These are phyloP conservation scores for Chamaetylas fuelleborni DNA, from an alignment of 2,113 vertebrate species.

Conservation along the genomic window DNA sequence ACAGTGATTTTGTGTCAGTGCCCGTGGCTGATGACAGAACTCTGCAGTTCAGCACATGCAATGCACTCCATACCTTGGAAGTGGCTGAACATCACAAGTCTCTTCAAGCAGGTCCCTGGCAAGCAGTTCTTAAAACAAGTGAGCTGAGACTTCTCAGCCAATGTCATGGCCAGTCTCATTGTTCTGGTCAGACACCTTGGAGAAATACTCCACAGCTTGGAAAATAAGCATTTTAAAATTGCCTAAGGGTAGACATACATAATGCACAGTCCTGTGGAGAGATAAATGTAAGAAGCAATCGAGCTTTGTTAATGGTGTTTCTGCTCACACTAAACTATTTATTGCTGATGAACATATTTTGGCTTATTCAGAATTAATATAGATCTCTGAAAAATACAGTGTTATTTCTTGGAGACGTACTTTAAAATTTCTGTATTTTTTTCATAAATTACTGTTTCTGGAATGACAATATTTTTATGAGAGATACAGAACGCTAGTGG, in stretches of 20 bases:
- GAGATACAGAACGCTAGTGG: background rate
- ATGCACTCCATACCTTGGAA: background rate
- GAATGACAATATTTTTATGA: background rate
- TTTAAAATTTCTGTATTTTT: background rate
- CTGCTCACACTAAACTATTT: background rate
- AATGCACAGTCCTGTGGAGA: background rate
- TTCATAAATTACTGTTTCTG: background rate
- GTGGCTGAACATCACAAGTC: background rate
- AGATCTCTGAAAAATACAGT: background rate
- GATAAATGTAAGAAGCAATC: background rate
- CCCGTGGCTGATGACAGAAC: conserved; percentile 21
- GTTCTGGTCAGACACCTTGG: background rate
- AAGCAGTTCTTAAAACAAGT: background rate
- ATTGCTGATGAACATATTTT: background rate
- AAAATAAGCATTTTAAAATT: background rate
- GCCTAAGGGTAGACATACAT: background rate
- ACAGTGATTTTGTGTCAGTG: conserved; percentile 12
- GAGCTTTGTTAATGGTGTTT: background rate
- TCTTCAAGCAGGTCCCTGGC: background rate
- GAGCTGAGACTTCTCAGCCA: background rate
- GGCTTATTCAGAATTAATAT: background rate
- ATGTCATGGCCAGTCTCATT: background rate
- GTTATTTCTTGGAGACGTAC: background rate
- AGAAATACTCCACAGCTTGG: background rate
- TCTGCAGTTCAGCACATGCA: background rate